Percentiles rank a stretch among this genome's conserved stretches.
phyloP scores from a whole-genome alignment of 1,140 invertebrate species.

The Trichonephila inaurata region DNA sequence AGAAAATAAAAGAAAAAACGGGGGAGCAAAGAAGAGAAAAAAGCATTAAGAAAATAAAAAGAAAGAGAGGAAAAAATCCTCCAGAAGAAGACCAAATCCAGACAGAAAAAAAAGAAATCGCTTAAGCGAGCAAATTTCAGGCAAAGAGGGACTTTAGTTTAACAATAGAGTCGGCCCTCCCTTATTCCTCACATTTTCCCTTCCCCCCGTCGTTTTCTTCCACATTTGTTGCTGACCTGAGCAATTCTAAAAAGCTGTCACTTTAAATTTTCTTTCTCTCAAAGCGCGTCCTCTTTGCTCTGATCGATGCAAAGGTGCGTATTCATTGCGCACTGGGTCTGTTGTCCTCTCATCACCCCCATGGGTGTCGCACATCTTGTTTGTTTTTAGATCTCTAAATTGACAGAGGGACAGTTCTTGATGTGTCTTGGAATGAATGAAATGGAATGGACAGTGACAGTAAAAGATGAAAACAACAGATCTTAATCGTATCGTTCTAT shows the following conservation, averaged over 20 bases:
- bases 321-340: neutral
- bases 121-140: constrained; percentile 74
- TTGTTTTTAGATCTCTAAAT: neutral
- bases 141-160: constrained; percentile 54
- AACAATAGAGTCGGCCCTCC: constrained; percentile 54
- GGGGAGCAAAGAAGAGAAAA: constrained; percentile 26
- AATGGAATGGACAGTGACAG: neutral
- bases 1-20: neutral
- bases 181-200: neutral
- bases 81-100: constrained; percentile 26
- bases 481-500: no score
- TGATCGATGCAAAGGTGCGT: constrained; percentile 19
- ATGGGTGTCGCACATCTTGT: neutral
- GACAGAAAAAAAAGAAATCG: constrained; percentile 59
- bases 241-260: constrained; percentile 73
- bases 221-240: constrained; percentile 67
- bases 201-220: neutral
- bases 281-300: neutral
- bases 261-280: constrained; percentile 66
- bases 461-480: neutral
- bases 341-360: neutral
- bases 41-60: constrained; percentile 52
- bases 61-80: neutral
- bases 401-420: neutral
- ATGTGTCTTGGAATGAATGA: neutral